Evolutionary conservation across 2,113 vertebrate species (phyloP).

Genomic region (Cinclus mexicanus): DNA sequence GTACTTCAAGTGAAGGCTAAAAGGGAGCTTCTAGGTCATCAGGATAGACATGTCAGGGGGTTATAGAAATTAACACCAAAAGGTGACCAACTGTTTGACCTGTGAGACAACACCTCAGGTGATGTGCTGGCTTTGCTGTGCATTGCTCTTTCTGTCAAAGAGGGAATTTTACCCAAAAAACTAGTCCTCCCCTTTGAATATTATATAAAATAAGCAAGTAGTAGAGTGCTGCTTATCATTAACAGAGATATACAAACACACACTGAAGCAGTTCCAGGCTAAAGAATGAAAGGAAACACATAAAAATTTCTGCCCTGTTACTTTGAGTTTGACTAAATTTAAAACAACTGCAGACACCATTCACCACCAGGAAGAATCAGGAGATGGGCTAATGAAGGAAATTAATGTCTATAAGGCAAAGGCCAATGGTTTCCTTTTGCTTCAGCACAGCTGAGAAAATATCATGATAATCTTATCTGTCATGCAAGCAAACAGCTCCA

Average conservation of each 20-base stretch:
- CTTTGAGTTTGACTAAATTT: background rate
- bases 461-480: background rate
- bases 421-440: conserved; percentile 4
- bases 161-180: background rate
- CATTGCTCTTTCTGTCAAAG: background rate
- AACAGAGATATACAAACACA: background rate
- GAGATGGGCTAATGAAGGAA: background rate
- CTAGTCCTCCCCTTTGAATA: background rate
- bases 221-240: background rate
- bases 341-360: background rate
- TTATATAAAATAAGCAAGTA: background rate
- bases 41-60: background rate
- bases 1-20: background rate
- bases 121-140: background rate
- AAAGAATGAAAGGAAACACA: background rate
- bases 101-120: background rate
- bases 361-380: background rate
- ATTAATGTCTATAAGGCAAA: background rate
- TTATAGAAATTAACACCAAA: background rate
- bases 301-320: background rate
- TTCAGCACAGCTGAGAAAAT: conserved; percentile 50
- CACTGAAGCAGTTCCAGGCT: background rate
- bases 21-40: background rate
- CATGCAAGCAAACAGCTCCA: background rate
- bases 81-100: background rate